phyloP scores from a whole-genome alignment of 2,888 invertebrate species.

The Cistogaster globosa region DNA sequence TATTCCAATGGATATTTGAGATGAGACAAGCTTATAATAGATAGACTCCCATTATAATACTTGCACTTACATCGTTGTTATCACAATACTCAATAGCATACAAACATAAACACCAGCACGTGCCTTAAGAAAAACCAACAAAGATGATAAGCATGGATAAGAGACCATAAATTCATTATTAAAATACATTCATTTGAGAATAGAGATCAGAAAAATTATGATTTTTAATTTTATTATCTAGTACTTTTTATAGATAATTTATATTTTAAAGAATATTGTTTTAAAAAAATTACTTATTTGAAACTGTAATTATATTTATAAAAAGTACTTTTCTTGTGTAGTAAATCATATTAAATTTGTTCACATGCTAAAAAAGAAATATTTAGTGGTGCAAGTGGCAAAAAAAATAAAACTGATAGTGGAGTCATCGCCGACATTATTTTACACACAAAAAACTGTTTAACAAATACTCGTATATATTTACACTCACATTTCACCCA shows the following conservation, averaged over 20 bases:
- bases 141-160: conserved; percentile 29
- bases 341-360: conserved; percentile 17
- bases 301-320: too few species aligned
- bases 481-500: background rate
- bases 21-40: conserved; percentile 60
- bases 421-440: conserved; percentile 49
- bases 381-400: conserved; percentile 36
- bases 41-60: conserved; percentile 59
- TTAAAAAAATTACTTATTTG: too few species aligned
- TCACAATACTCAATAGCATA: conserved; percentile 15
- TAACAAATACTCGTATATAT: background rate
- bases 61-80: conserved; percentile 39
- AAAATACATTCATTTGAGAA: conserved; percentile 18
- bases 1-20: conserved; percentile 42
- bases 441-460: conserved; percentile 28
- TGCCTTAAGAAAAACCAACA: background rate
- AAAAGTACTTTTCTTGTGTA: background rate
- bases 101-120: background rate
- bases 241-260: background rate
- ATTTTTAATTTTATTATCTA: background rate
- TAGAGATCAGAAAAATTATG: conserved; percentile 1
- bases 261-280: background rate
- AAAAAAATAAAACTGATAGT: conserved; percentile 58
- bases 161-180: conserved; percentile 11
- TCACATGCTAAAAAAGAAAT: conserved; percentile 18